Percentiles rank a stretch among this genome's conserved stretches.
Conservation (phyloP, 2,797 vertebrate genomes). For the Siniperca scherzeri region DNA sequence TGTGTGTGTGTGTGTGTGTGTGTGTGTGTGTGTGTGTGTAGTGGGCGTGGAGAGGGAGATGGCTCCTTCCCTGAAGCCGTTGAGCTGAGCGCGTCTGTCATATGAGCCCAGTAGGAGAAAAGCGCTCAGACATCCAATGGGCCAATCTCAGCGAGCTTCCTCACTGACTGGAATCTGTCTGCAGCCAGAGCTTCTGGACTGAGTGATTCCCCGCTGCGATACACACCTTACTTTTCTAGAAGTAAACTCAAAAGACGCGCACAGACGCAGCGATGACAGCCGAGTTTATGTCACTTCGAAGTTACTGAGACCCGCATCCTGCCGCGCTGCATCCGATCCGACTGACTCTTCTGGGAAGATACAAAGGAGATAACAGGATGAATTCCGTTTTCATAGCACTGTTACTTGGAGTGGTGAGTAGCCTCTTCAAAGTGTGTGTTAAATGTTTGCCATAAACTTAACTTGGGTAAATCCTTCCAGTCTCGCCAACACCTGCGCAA, state of each 20-base stretch:
- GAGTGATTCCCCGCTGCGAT: slow-evolving; percentile 5
- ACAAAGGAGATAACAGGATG: slow-evolving; percentile 69
- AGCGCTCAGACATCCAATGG: slow-evolving; percentile 58
- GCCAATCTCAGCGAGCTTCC: slow-evolving; percentile 28
- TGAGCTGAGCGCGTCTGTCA: slow-evolving; percentile 65
- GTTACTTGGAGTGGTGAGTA: slow-evolving; percentile 82
- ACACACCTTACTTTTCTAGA: not conserved
- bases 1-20: slow-evolving; percentile 14
- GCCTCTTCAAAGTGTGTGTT: slow-evolving; percentile 15
- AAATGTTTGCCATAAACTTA: slow-evolving; percentile 18
- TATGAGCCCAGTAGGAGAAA: slow-evolving; percentile 48
- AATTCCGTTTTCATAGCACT: slow-evolving; percentile 68
- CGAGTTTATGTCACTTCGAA: slow-evolving; percentile 26
- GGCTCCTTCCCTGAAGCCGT: slow-evolving; percentile 56
- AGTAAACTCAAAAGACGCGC: slow-evolving; percentile 19
- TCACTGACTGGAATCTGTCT: slow-evolving; percentile 33
- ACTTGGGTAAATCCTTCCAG: not conserved
- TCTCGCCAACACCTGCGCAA: slow-evolving; percentile 36
- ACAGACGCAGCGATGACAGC: slow-evolving; percentile 64
- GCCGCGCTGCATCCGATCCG: slow-evolving; percentile 44
- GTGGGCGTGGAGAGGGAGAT: slow-evolving; percentile 77
- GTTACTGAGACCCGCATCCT: slow-evolving; percentile 65
- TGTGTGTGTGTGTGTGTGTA: slow-evolving; percentile 26
- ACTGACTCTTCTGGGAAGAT: slow-evolving; percentile 38
- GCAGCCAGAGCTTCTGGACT: slow-evolving; percentile 24